These are phyloP conservation scores for Grammomys dolichurus DNA, from an alignment of 2,113 vertebrate genomes.

Conservation along the genomic window DNA sequence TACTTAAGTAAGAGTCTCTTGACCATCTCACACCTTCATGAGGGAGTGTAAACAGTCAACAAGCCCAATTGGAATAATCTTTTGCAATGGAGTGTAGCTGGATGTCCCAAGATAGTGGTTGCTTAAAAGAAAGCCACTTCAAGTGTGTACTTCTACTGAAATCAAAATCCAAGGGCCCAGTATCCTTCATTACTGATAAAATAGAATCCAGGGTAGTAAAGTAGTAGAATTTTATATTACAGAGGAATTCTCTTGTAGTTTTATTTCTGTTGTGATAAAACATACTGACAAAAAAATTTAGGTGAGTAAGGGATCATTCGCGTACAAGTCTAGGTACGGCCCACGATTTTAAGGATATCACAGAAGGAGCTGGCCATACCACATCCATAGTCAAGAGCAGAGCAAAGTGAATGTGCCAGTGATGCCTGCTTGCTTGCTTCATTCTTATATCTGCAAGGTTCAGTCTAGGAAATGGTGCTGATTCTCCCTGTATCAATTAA, in stretches of 20 bases:
- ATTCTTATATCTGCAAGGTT: background rate
- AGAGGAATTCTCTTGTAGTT: background rate
- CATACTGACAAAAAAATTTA: background rate
- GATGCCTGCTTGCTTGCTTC: background rate
- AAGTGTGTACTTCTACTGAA: slow-evolving; percentile 43
- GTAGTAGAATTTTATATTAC: background rate
- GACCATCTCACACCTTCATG: background rate
- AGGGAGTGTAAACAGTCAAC: too few relatives aligned
- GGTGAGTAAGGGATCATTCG: background rate
- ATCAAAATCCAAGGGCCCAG: background rate
- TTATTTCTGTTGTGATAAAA: background rate
- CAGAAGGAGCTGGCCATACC: background rate
- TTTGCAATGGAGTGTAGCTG: background rate
- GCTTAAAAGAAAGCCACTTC: background rate
- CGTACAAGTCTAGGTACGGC: background rate
- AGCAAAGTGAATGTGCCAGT: too few relatives aligned
- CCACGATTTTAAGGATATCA: background rate
- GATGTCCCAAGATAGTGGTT: background rate
- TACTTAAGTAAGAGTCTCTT: background rate
- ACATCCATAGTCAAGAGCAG: background rate
- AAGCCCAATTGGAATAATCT: background rate
- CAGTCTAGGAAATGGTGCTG: background rate
- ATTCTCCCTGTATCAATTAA: background rate
- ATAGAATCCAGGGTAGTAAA: background rate
- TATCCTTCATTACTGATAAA: background rate